Percentiles rank a stretch among this genome's conserved stretches.
Evolutionary conservation across 2,113 vertebrate species (phyloP).

Genomic region (Platycercus adscitus): DNA sequence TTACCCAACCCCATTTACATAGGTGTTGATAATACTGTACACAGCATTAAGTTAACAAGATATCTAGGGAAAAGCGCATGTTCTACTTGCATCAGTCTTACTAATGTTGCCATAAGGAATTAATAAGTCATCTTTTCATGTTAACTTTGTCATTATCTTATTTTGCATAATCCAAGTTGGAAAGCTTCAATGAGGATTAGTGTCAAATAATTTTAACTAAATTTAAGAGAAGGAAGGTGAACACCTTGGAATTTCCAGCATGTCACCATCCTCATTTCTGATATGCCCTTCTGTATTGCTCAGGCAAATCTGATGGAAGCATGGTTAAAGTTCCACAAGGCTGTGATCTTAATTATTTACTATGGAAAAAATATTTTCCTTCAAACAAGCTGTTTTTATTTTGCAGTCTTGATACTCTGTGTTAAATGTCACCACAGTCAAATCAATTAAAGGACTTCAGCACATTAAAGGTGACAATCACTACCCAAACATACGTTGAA

Average conservation of each 20-base stretch:
- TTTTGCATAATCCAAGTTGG: background rate
- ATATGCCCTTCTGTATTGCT: background rate
- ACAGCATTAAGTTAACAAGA: background rate
- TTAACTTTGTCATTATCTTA: background rate
- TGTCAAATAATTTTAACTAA: background rate
- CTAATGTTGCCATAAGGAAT: background rate
- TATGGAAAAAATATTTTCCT: background rate
- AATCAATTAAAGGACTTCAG: background rate
- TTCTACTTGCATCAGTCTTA: background rate
- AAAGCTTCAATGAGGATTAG: background rate
- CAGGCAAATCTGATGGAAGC: background rate
- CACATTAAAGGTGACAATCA: background rate
- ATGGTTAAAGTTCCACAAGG: background rate
- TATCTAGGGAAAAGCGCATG: background rate
- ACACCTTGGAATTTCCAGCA: background rate
- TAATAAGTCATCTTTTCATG: background rate
- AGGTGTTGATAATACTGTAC: background rate
- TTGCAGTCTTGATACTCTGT: background rate
- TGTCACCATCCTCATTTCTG: background rate
- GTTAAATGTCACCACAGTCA: background rate
- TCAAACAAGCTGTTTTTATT: background rate
- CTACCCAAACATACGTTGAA: slow-evolving; percentile 86
- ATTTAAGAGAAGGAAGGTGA: background rate
- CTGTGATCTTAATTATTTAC: background rate
- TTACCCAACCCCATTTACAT: background rate